Base-by-base conservation (phyloP, 2,113 vertebrate genomes). In the Laterallus jamaicensis region DNA sequence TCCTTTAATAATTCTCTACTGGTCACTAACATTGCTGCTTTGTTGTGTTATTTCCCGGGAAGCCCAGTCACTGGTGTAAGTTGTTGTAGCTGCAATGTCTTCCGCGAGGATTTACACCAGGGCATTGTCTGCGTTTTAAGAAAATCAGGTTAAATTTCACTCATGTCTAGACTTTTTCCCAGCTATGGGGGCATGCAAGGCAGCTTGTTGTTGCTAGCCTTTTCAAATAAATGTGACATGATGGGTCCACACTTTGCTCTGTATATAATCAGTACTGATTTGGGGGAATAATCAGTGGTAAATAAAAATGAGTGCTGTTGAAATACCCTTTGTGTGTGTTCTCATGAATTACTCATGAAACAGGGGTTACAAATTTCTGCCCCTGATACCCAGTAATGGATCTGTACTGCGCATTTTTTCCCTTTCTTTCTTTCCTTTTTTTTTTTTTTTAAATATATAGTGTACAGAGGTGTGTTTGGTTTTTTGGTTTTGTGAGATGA, bases 301-400 rank as follows among this genome's bases (percentile, higher is more conserved):
- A 95, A 96, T 91, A 96, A 89, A 92, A 96, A 92, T 86, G 68
- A 95, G 54, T 74, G 68, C 35, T 90, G 75, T 84, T 95, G 70
- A 95, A 96, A 96, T 70, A 95, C 63, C 63, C 75, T 95, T 97
- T 96, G 95, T 94, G 67, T 86, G 86, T 85, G 40, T 89, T 92
- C 91, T 93, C 83, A 94, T 94, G 83, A 96, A 95, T 97, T 92
- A 94, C 77, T 87, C 77, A 94, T 95, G 78, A 93, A 95, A 94
- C 18, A 69, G 31, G 40, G 78, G 50, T 91, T 94, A 76, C 44
- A 91, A 73, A 93, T 95, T 79, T 92, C 81, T 86, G 58, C 40
- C 31, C 86, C 69, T 67, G 60, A 84, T 86, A 86, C 12, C 32
- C 47, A 63, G 62, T 76, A 95, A 82, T 68, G 58, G 42, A 44